Evolutionary conservation across 2,888 invertebrate species (phyloP).

Genomic region (Hofmannophila pseudospretella): DNA sequence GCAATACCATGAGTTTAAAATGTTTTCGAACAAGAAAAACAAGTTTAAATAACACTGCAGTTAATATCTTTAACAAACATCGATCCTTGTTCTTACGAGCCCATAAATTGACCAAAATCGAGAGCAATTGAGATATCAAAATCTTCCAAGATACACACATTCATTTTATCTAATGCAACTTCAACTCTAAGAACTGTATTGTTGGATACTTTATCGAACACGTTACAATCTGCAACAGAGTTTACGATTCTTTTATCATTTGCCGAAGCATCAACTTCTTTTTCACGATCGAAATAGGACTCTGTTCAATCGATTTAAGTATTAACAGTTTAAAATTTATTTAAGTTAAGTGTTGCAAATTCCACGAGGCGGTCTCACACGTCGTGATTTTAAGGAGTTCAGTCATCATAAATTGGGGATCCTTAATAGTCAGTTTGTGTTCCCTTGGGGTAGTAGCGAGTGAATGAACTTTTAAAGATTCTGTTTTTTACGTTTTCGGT

Average conservation of each 20-base stretch:
- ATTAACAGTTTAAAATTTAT: neutral
- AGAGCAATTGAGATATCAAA: constrained; percentile 20
- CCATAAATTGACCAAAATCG: constrained; percentile 17
- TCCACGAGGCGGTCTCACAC: constrained; percentile 23
- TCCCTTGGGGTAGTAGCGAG: constrained; percentile 13
- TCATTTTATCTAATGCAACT: constrained; percentile 5
- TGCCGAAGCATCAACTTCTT: neutral
- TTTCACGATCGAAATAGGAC: neutral
- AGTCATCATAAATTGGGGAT: constrained; percentile 18
- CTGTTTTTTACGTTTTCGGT: constrained; percentile 5
- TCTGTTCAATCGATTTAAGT: neutral
- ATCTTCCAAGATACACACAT: constrained; percentile 8
- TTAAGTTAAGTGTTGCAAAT: constrained; percentile 6
- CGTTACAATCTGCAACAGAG: constrained; percentile 7
- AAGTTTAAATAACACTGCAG: neutral
- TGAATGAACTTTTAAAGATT: constrained; percentile 17
- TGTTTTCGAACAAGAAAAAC: neutral
- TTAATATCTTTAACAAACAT: constrained; percentile 11
- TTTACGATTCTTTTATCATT: constrained; percentile 11
- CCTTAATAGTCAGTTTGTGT: constrained; percentile 17
- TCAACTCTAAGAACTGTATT: constrained; percentile 8
- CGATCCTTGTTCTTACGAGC: constrained; percentile 11
- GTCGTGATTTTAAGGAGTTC: constrained; percentile 14
- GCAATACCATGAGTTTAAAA: no score
- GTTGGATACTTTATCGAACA: constrained; percentile 6